These are phyloP conservation scores for Gracilinanus agilis DNA, from an alignment of 2,113 vertebrate genomes.

Conservation along the genomic window DNA sequence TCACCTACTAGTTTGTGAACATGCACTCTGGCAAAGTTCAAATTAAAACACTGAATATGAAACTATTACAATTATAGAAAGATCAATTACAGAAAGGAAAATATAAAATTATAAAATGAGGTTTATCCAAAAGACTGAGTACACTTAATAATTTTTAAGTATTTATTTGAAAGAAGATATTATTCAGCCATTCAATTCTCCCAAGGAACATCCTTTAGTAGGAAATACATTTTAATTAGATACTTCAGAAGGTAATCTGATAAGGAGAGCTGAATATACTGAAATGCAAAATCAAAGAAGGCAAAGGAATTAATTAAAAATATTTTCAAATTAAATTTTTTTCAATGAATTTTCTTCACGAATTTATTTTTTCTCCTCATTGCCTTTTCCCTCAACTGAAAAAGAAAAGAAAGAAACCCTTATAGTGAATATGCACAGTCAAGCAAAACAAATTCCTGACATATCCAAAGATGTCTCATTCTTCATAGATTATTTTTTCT, in stretches of 20 bases:
- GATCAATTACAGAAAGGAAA: slow-evolving; percentile 21
- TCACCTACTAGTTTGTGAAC: neutral
- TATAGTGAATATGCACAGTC: neutral
- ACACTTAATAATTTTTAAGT: slow-evolving; percentile 1
- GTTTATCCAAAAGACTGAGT: neutral
- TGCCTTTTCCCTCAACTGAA: neutral
- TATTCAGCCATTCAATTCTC: neutral
- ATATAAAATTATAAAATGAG: slow-evolving; percentile 32
- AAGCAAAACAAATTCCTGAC: neutral
- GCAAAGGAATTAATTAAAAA: neutral
- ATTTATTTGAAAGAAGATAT: slow-evolving; percentile 22
- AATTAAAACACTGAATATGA: neutral
- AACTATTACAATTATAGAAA: too few relatives aligned
- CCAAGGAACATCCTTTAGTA: neutral
- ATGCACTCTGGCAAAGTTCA: neutral
- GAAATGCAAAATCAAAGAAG: neutral
- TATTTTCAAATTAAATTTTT: neutral
- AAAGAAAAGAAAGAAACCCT: neutral
- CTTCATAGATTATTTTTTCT: neutral
- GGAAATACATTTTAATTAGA: slow-evolving; percentile 10
- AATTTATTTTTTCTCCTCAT: neutral
- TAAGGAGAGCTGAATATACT: neutral
- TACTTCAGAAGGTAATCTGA: neutral
- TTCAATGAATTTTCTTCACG: neutral
- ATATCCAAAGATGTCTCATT: neutral